phyloP scores from a whole-genome alignment of 2,888 invertebrate genomes.

The Acanthosepion pharaonis region DNA sequence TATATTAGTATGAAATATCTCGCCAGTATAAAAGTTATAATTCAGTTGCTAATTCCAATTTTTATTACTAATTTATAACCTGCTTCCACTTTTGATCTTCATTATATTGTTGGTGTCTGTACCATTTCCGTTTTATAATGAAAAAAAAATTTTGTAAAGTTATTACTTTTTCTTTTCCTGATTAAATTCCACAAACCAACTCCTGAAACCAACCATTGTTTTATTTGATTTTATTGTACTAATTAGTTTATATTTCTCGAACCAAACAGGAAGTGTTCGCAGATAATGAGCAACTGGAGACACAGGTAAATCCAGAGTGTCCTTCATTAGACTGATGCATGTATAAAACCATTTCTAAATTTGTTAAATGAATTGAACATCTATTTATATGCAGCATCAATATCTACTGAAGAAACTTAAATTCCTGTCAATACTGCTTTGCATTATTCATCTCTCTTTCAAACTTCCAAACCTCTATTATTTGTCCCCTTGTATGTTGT shows the following conservation, averaged over 20 bases:
- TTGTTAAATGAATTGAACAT: background rate
- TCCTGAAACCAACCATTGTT: background rate
- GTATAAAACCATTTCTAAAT: background rate
- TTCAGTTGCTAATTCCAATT: background rate
- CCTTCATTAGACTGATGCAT: background rate
- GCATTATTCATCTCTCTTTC: background rate
- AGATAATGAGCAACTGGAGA: background rate
- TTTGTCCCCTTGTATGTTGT: background rate
- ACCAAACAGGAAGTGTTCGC: constrained; percentile 23
- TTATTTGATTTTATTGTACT: background rate
- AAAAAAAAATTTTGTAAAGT: background rate
- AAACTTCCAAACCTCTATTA: background rate
- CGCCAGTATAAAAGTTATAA: background rate
- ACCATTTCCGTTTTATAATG: background rate
- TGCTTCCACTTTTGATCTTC: background rate
- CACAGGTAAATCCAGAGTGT: constrained; percentile 37
- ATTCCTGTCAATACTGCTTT: background rate
- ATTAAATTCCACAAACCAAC: no score
- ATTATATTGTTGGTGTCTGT: background rate
- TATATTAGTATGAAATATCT: background rate
- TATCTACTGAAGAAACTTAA: background rate
- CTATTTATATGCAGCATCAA: background rate
- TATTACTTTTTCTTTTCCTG: background rate
- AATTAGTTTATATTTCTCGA: constrained; percentile 2
- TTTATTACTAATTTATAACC: background rate